Conservation (phyloP, 2,113 vertebrate species). For the Melanocharis versteri region DNA sequence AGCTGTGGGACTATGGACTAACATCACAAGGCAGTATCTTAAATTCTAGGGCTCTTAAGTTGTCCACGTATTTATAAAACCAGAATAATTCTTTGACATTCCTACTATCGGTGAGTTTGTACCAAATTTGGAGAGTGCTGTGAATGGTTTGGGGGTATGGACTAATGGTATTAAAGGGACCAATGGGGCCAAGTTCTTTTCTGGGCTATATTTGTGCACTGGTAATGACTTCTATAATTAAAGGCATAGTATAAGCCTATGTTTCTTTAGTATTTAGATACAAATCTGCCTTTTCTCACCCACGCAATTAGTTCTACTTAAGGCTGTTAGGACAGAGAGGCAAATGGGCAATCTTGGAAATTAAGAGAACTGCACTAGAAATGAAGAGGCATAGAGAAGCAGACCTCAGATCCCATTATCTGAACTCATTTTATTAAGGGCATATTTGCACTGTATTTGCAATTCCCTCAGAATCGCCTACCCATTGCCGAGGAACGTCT, state of each 20-base stretch:
- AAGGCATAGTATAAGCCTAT: neutral
- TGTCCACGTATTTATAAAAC: neutral
- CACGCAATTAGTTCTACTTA: slow-evolving; percentile 32
- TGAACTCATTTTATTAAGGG: slow-evolving; percentile 52
- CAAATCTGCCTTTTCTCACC: slow-evolving; percentile 22
- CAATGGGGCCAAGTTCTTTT: neutral
- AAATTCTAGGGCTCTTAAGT: neutral
- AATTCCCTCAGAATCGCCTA: slow-evolving; percentile 45
- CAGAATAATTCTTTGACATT: neutral
- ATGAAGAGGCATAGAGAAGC: slow-evolving; percentile 11
- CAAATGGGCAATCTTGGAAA: slow-evolving; percentile 18
- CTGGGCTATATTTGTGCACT: neutral
- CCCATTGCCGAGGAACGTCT: neutral
- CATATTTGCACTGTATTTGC: slow-evolving; percentile 47
- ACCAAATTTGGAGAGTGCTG: neutral
- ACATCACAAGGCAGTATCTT: neutral
- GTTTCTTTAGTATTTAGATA: slow-evolving; percentile 19
- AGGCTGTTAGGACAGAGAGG: neutral
- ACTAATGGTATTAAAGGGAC: neutral
- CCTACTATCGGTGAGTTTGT: neutral
- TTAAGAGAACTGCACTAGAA: slow-evolving; percentile 6
- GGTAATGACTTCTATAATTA: slow-evolving; percentile 33
- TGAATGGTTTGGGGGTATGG: neutral
- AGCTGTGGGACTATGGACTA: neutral
- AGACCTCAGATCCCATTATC: slow-evolving; percentile 41